Percentiles rank a stretch among this genome's conserved stretches.
phyloP scores from a whole-genome alignment of 2,888 invertebrate species.

The Apantesis nais region DNA sequence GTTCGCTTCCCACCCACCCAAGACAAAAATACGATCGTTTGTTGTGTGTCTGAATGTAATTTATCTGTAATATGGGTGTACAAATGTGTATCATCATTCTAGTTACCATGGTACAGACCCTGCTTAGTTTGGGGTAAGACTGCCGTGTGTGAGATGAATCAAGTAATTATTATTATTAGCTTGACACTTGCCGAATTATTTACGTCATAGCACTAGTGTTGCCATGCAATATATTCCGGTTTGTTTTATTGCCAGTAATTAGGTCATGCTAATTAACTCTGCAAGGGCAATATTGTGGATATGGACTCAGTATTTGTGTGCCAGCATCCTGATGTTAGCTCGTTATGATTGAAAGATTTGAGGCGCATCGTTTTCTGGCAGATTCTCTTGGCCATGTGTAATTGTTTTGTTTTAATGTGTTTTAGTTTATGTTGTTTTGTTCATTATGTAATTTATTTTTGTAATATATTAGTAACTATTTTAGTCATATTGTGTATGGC shows the following conservation, averaged over 20 bases:
- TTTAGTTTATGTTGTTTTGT: background rate
- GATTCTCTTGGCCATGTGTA: background rate
- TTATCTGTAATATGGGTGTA: too few species aligned
- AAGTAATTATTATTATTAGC: background rate
- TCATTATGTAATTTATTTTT: background rate
- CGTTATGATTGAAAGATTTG: conserved; percentile 1
- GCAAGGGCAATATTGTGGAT: conserved; percentile 11
- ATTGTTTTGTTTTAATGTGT: background rate
- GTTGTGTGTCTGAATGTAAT: too few species aligned
- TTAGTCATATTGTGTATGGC: too few species aligned
- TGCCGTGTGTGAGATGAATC: background rate
- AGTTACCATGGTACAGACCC: background rate
- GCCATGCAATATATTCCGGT: conserved; percentile 63
- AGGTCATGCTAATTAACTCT: conserved; percentile 42
- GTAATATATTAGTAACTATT: too few species aligned
- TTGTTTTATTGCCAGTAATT: conserved; percentile 52
- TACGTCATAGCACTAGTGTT: conserved; percentile 46
- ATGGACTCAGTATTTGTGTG: background rate
- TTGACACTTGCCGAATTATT: conserved; percentile 22
- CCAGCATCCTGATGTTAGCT: background rate
- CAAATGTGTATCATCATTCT: too few species aligned
- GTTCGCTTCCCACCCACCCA: too few species aligned
- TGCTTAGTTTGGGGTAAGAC: background rate
- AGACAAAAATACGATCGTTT: too few species aligned
- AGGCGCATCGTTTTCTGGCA: background rate